Evolutionary conservation across 53 echinoderm and acorn worm genomes (phyloP).

Genomic region (Echinarachnius parma): DNA sequence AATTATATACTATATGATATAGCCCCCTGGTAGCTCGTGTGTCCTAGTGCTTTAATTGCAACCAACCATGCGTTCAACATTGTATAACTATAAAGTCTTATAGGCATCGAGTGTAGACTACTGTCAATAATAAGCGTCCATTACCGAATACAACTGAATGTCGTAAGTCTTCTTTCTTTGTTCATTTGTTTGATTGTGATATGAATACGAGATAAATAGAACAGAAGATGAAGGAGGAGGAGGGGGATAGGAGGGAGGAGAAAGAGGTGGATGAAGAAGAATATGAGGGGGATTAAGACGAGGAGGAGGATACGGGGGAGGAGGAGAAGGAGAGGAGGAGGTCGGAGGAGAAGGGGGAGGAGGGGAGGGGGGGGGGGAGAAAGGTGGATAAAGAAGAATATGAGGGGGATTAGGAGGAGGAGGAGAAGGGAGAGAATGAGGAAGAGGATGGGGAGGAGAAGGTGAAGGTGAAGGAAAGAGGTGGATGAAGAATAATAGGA

Average conservation of each 20-base stretch:
- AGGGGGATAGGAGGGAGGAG: too few species aligned
- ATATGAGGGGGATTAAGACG: background rate
- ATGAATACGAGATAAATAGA: too few species aligned
- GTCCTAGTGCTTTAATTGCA: conserved; percentile 4
- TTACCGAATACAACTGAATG: background rate
- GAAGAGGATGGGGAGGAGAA: background rate
- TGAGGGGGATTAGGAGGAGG: background rate
- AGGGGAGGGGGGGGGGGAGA: background rate
- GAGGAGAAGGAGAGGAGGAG: background rate
- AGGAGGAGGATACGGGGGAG: background rate
- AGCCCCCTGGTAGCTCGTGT: conserved; percentile 1
- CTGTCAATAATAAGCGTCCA: conserved; percentile 23
- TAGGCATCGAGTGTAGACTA: conserved; percentile 14
- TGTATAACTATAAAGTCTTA: conserved; percentile 20
- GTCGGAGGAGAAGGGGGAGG: too few species aligned
- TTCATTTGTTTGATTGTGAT: too few species aligned
- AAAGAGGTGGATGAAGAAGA: too few species aligned
- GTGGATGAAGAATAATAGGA: background rate
- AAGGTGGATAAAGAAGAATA: background rate
- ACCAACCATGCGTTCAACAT: background rate
- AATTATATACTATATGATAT: conserved; percentile 28
- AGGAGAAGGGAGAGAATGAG: background rate
- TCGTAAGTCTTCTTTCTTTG: background rate
- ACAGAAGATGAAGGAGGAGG: too few species aligned
- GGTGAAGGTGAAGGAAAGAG: background rate